Evolutionary conservation across 2,113 vertebrate genomes (phyloP), one percentile per base, ranked within the genome.

Genomic region (Cyphomyrus plagiostoma): DNA sequence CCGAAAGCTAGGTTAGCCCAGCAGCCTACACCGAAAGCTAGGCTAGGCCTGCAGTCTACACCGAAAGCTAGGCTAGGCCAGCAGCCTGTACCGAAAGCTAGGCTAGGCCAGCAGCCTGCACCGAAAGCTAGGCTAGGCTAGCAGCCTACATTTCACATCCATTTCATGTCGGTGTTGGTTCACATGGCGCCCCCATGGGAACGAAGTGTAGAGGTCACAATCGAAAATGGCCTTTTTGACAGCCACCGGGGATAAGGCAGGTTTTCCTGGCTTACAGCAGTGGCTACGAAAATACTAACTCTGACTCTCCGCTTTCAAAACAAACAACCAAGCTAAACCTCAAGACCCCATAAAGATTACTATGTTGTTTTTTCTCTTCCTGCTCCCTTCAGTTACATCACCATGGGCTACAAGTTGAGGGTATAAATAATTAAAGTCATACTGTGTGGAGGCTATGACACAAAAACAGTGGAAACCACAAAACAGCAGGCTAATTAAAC

Each of bases 121-220:
- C 0, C 48, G 10, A 49, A 49, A 49, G 48, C 48, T 49, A 49
- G 48, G 56, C 56, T 62, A 62, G 23, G 56, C 23, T 7, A 62
- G 46, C 52, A 42, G 92, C 88, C 53, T 50, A 45, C 70, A 90
- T 90, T 89, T 91, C 88, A 91, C 88, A 87, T 62, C 80, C 80
- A 89, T 87, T 91, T 88, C 91, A 89, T 82, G 85, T 90, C 86
- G 91, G 90, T 87, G 89, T 86, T 88, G 85, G 87, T 84, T 82
- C 62, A 50, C 35, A 26, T 30, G 7, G 74, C 7, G 39, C 35
- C 5, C 5, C 21, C 39, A 56, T 3, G n/a, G 23, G 17, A 15
- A 9, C 7, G 0, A 49, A 56, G 23, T 8, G 30, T 1, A 48
- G 49, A 35, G 88, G 42, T 58, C 42, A 17, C 19, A 3, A 21